Base-by-base conservation (phyloP, 2,888 invertebrate species). In the Syrista parreyssii region DNA sequence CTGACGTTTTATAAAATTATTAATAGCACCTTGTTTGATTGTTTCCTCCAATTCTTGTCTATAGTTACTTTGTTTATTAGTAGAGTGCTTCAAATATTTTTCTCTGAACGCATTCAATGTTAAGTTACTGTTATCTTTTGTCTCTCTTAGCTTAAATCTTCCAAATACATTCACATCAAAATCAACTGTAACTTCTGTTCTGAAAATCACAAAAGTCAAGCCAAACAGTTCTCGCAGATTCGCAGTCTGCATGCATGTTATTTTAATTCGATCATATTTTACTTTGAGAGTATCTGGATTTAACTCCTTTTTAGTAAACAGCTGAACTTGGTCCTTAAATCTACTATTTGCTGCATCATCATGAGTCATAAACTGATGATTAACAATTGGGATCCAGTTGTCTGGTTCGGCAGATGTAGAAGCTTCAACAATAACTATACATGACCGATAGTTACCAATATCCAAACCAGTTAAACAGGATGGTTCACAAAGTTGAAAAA, bases 181-280 rank as follows among this genome's bases (percentile, higher is more conserved):
- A 73, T 91, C 88, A 4, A 89, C 81, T 0, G 80, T 68, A 3
- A 89, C 87, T 79, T 91, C 91, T 9, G 91, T 90, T 80, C 87
- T 85, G 1, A 91, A 79, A 68, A 87, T 83, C 1, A 91, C 80
- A 34, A 88, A 90, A 4, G 84, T 77, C 11, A 91, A 78, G 2
- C 91, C 91, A 81, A 91, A 91, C 0, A 90, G 69, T 77, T 88
- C 89, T 79, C 86, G 86, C 0, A 86, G 85, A 83, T 91, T 91
- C 0, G 91, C 89, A 0, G 91, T 86, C 68, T 91, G 91, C 91
- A 90, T 89, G 31, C 91, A 91, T 1, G 88, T 89, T 4, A 89
- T 86, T 80, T 91, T 91, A 1, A 90, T 84, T 11, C 90, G 82
- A 73, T 88, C 87, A 77, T 91, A 91, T 84, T 90, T 90, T 0